Evolutionary conservation across 2,113 vertebrate species (phyloP).

Genomic region (Myrmophylax atrothorax): DNA sequence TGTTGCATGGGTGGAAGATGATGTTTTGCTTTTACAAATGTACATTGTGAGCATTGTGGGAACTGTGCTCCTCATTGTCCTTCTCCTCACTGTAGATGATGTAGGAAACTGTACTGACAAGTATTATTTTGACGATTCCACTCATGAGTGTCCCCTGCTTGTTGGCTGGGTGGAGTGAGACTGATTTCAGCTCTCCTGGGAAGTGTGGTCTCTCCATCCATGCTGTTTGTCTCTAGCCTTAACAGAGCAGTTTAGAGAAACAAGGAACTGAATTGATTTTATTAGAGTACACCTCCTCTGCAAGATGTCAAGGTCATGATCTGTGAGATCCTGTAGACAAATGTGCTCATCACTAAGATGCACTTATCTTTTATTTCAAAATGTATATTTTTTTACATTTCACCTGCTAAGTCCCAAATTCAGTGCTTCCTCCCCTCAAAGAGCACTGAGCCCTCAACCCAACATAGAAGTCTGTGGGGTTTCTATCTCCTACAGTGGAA

Average conservation of each 20-base stretch:
- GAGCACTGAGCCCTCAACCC: not conserved
- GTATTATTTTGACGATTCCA: not conserved
- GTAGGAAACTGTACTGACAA: not conserved
- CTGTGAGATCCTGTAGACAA: not conserved
- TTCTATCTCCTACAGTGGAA: not conserved
- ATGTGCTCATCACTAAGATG: not conserved
- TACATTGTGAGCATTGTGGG: not conserved
- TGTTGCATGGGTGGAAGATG: conserved; percentile 1
- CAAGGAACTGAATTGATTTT: not conserved
- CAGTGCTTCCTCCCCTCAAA: not conserved
- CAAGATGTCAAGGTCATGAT: not conserved
- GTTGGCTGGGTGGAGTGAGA: not conserved
- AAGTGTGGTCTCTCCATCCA: not conserved
- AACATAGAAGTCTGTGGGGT: not conserved
- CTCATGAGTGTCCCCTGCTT: not conserved
- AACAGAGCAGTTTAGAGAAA: not conserved
- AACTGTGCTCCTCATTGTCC: not conserved
- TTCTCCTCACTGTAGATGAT: not conserved
- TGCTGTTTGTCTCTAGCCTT: not conserved
- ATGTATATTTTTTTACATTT: not conserved
- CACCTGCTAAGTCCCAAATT: not conserved
- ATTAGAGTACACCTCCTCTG: not conserved
- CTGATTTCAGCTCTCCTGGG: not conserved
- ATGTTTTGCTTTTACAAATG: not conserved
- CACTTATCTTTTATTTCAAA: not conserved